Conservation (phyloP, 2,113 vertebrate species). For the Lota lota region DNA sequence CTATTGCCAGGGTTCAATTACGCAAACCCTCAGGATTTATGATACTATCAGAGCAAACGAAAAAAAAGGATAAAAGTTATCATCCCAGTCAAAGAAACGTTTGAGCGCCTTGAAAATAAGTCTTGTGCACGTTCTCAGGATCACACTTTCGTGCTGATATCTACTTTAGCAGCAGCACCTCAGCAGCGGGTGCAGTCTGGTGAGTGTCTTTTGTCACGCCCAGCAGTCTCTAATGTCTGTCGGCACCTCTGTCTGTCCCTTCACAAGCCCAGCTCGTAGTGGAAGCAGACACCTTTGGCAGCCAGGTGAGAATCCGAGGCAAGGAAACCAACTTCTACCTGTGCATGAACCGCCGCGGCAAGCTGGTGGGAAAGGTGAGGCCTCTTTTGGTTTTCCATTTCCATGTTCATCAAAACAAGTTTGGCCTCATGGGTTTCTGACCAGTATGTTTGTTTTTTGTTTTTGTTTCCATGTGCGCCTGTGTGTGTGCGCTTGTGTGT, state of each 20-base stretch:
- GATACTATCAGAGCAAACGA: background rate
- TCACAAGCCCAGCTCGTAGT: constrained; percentile 83
- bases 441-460: constrained; percentile 34
- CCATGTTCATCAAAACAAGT: background rate
- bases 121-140: no score
- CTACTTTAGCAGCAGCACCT: no score
- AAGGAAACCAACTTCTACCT: constrained; percentile 80
- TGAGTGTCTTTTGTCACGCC: background rate
- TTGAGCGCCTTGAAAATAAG: no score
- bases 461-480: no score
- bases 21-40: background rate
- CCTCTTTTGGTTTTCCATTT: constrained; percentile 11
- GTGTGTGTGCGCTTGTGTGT: no score
- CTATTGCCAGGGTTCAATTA: background rate
- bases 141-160: no score
- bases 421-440: constrained; percentile 48
- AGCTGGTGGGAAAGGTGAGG: constrained; percentile 80
- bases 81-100: no score
- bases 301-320: constrained; percentile 81
- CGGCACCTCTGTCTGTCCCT: constrained; percentile 72
- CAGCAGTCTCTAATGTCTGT: constrained; percentile 66
- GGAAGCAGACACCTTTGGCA: constrained; percentile 82
- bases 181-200: no score
- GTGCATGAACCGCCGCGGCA: constrained; percentile 80
- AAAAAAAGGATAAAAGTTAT: no score